Conservation (phyloP, 2,113 vertebrate species). For the Neolamprologus tretocephalus region DNA sequence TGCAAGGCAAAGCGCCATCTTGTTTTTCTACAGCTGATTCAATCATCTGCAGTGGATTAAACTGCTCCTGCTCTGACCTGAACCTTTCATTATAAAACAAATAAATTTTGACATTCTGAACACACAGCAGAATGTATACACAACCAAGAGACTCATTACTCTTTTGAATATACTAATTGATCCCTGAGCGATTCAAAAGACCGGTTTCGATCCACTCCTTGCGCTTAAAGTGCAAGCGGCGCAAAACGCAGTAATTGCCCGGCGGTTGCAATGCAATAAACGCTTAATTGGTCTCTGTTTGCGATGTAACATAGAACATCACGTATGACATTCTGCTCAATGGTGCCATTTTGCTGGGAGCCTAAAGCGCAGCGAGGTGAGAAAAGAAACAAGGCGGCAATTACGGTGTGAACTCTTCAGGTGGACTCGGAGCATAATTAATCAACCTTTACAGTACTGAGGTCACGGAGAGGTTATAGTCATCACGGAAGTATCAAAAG, state of each 20-base stretch:
- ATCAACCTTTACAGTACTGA: constrained; percentile 1
- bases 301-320: background rate
- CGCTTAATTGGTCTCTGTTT: constrained; percentile 32
- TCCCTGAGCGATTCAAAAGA: constrained; percentile 29
- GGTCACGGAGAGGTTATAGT: constrained; percentile 2
- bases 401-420: background rate
- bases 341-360: background rate
- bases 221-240: constrained; percentile 23
- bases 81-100: constrained; percentile 31
- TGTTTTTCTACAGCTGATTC: background rate
- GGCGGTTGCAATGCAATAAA: constrained; percentile 18
- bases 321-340: background rate
- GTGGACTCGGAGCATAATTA: constrained; percentile 8
- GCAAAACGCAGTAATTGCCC: constrained; percentile 35
- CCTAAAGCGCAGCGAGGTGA: background rate
- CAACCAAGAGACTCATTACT: constrained; percentile 30
- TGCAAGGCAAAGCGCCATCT: background rate
- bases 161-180: constrained; percentile 47
- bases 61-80: background rate
- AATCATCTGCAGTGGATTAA: background rate
- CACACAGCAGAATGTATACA: constrained; percentile 23
- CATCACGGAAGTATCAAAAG: background rate
- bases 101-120: constrained; percentile 34
- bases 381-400: background rate
- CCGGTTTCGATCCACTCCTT: background rate